These are phyloP conservation scores for Amphimallon solstitiale DNA, from an alignment of 2,888 invertebrate species.

Conservation along the genomic window DNA sequence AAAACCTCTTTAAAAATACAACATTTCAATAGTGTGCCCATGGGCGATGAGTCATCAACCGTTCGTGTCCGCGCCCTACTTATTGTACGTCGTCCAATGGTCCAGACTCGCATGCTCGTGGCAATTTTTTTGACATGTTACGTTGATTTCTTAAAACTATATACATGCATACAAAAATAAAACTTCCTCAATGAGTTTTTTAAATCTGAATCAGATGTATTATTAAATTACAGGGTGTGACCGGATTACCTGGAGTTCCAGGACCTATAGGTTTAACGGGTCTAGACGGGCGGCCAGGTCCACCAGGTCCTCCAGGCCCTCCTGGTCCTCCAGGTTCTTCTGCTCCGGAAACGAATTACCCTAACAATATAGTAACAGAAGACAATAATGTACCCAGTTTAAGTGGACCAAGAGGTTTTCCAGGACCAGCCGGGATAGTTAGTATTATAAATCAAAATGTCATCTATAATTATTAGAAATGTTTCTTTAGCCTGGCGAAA, in stretches of 20 bases:
- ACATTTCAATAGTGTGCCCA: too few species aligned
- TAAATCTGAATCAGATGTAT: background rate
- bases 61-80: too few species aligned
- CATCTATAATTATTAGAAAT: too few species aligned
- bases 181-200: too few species aligned
- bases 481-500: slow-evolving; percentile 66
- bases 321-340: slow-evolving; percentile 54
- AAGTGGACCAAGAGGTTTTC: slow-evolving; percentile 66
- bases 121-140: too few species aligned
- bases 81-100: too few species aligned
- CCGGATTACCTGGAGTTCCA: slow-evolving; percentile 51
- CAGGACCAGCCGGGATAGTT: slow-evolving; percentile 67
- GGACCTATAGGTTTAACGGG: slow-evolving; percentile 54
- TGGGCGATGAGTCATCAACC: too few species aligned
- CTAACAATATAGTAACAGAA: slow-evolving; percentile 49
- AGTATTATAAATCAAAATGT: slow-evolving; percentile 1
- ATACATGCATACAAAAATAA: too few species aligned
- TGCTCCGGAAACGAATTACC: slow-evolving; percentile 47
- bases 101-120: too few species aligned
- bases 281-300: slow-evolving; percentile 56
- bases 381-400: slow-evolving; percentile 58
- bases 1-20: too few species aligned
- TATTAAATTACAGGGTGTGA: slow-evolving; percentile 47
- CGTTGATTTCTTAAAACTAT: too few species aligned
- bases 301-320: slow-evolving; percentile 63